Evolutionary conservation across 1,140 invertebrate genomes (phyloP), one percentile per base, ranked within the genome.

Genomic region (Apis dorsata): DNA sequence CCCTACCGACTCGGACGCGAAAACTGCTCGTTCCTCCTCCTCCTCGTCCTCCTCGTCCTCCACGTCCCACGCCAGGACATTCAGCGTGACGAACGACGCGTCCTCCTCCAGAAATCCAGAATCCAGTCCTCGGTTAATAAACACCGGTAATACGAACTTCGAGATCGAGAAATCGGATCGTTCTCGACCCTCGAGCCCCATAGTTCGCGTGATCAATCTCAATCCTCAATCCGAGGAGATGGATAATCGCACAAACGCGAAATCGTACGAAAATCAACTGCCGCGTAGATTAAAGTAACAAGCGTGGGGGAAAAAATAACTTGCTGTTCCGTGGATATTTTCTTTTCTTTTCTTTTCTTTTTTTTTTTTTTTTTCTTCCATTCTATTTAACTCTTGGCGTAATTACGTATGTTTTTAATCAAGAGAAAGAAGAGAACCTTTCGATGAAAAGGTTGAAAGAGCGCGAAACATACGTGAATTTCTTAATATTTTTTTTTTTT

Each of bases 41-140:
- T 88, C 34, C 34, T 90, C 90, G 28, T 86, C 88, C 7, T 85
- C 85, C 0, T 88, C 86, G 12, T 44, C 34, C 2, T 90, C 90
- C 12, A 77, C 88, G 15, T 86, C 62, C 1, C 86, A 81, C 53
- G 68, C 68, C 7, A 62, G 72, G 69, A 78, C 82, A 66, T 79
- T 78, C 10, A 51, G 13, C 34, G 60, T 21, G 9, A 57, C 24
- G 24, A 77, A 73, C 53, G 60, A 83, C 15, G 62, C 15, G 1
- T 49, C 62, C 10, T 17, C n/a, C 8, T 79, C 51, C 19, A 83
- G 57, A 60, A 85, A 78, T 19, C 24, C 24, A 24, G 73, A 79
- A 28, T 63, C 60, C 19, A 21, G n/a, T 11, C 55, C 72, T 7
- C 72, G 28, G 7, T 12, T 44, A 17, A 81, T 44, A 17, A 81